Conservation (phyloP, 2,888 invertebrate species). For the Tetranychus piercei region DNA sequence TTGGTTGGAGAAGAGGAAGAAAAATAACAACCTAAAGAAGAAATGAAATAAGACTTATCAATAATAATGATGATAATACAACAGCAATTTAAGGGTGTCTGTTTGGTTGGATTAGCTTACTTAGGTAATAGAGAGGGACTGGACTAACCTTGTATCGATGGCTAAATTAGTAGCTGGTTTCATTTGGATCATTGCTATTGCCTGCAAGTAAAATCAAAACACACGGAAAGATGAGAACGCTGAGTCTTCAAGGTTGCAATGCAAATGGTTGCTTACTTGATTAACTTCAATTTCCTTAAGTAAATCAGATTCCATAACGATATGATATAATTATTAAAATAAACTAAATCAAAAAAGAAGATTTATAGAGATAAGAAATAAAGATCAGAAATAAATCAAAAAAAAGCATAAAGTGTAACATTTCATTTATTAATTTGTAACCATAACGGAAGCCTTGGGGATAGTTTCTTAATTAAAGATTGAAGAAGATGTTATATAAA, state of each 20-base stretch:
- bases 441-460: too few species aligned
- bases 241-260: not conserved
- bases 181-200: not conserved
- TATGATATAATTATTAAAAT: not conserved
- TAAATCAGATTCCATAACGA: not conserved
- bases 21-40: not conserved
- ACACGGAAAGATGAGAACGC: not conserved
- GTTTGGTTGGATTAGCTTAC: not conserved
- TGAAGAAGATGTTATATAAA: too few species aligned
- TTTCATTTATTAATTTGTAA: too few species aligned
- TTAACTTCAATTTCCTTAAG: not conserved
- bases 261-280: not conserved
- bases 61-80: too few species aligned
- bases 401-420: too few species aligned
- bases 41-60: too few species aligned
- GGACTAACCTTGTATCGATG: not conserved
- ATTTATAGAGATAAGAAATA: not conserved
- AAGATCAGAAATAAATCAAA: too few species aligned
- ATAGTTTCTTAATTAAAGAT: too few species aligned
- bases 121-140: not conserved
- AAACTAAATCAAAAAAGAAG: not conserved
- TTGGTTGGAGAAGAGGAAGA: not conserved
- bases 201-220: not conserved
- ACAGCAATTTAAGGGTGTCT: not conserved
- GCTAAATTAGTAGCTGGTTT: not conserved